phyloP scores from a whole-genome alignment of 2,888 invertebrate genomes.

The Himalopsyche anomala region DNA sequence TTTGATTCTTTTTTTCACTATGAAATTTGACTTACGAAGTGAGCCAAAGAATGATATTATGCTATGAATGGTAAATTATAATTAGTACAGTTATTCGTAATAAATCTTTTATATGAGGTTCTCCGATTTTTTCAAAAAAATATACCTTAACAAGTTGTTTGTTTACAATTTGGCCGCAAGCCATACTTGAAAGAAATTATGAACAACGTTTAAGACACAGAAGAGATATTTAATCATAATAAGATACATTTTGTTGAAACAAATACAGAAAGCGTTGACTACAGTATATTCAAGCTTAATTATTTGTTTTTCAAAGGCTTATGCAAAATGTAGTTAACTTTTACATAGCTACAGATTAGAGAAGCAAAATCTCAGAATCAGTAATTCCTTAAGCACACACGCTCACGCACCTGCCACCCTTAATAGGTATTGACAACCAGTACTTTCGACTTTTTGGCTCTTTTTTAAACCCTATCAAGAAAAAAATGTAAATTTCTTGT shows the following conservation, averaged over 20 bases:
- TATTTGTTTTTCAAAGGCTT: slow-evolving; percentile 26
- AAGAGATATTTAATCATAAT: neutral
- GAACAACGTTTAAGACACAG: neutral
- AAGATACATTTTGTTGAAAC: slow-evolving; percentile 8
- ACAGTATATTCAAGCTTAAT: slow-evolving; percentile 8
- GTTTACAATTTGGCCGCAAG: neutral
- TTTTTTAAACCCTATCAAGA: too few species aligned
- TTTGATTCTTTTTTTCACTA: too few species aligned
- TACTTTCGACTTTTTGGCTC: neutral
- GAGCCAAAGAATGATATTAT: too few species aligned
- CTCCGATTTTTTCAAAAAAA: too few species aligned
- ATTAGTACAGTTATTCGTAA: too few species aligned
- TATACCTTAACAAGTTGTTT: too few species aligned
- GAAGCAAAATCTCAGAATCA: slow-evolving; percentile 35
- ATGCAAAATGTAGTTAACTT: slow-evolving; percentile 34
- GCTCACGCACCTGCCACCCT: slow-evolving; percentile 45
- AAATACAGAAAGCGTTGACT: slow-evolving; percentile 26
- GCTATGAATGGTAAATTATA: too few species aligned
- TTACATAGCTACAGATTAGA: slow-evolving; percentile 35
- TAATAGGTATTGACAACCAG: slow-evolving; percentile 8
- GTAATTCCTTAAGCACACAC: slow-evolving; percentile 44
- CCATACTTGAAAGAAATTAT: neutral
- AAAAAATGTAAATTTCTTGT: too few species aligned
- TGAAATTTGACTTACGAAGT: too few species aligned
- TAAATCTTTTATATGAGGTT: too few species aligned